Evolutionary conservation across 2,797 vertebrate genomes (phyloP), one percentile per base, ranked within the genome.

Genomic region (Danio tinwini): DNA sequence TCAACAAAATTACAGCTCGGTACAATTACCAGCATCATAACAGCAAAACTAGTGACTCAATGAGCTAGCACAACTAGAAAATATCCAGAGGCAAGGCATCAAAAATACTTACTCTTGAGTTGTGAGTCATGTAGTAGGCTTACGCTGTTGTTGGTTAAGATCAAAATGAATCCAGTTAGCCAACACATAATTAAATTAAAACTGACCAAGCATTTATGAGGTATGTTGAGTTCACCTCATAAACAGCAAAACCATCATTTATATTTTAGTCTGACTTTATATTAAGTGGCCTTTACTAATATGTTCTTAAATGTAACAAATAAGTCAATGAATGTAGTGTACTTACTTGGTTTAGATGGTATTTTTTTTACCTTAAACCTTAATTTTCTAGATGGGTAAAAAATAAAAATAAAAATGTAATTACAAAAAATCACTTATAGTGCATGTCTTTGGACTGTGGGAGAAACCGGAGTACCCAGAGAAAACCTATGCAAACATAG

Each of bases 21-120:
- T 55, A 55, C 68, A 55, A 17, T 70, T 55, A 53, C 19, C 11
- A 71, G 52, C 6, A 19, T 56, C 12, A 55, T 55, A 21, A 19
- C 37, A 70, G 37, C 42, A 70, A 69, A 70, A 71, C 52, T 42
- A 6, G 8, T 56, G 39, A 44, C n/a, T 42, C 11, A 19, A 7
- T 53, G 16, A 70, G 49, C 10, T 53, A 53, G 37, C 13, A 55
- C 50, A 70, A 6, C n/a, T 21, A 42, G n/a, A 71, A 56, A 21
- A 56, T 71, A 71, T 71, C n/a, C 52, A 71, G 39, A 55, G 39
- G 68, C 39, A 56, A 71, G n/a, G 52, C 68, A 55, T 56, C 52
- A 44, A 21, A 53, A 55, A 40, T 39, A 44, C n/a, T 6, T 70
- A 70, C 6, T 42, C n/a, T 55, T 70, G 16, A 53, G 29, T 55